Evolutionary conservation across 2,797 vertebrate species (phyloP), one percentile per base, ranked within the genome.

Genomic region (Nothura maculosa): DNA sequence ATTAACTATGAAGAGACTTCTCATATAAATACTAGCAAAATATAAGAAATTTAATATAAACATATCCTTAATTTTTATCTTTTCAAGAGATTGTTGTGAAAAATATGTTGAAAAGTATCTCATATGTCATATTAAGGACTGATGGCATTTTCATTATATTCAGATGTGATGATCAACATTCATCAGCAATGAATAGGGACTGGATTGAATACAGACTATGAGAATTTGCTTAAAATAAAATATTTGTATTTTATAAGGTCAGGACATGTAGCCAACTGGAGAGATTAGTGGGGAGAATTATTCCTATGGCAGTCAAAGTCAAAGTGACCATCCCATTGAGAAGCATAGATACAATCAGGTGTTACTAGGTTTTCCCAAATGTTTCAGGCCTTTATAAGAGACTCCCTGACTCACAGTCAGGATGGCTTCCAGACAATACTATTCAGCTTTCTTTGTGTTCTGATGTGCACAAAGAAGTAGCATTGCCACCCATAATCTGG

Each of bases 111-210:
- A 78, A 90, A 94, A 95, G 19, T 42, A 58, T 80, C 52, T 72
- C 73, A 64, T 45, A 64, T 82, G 64, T 87, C 93, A 27, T 34
- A 58, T n/a, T 78, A 89, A 83, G 79, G 79, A 78, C n/a, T 55
- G 76, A 93, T 68, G 30, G 76, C 66, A 87, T 93, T 94, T 92
- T 82, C 77, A 78, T 42, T 85, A 14, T 69, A 78, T 62, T 69
- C 69, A 93, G 69, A 62, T 75, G 47, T 73, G 91, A 78, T 69
- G 69, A 75, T 76, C 87, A 96, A 87, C 55, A 83, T 61, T 69
- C 85, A 68, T 55, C 85, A 91, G 91, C 69, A 89, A 28, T 1
- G 82, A 55, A 89, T 12, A 4, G 6, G 4, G 40, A 62, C 14
- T 70, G 57, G 48, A 50, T 28, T 62, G 61, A 43, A 36, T 43